Evolutionary conservation across 2,113 vertebrate species (phyloP), one percentile per base, ranked within the genome.

Genomic region (Archocentrus centrarchus): DNA sequence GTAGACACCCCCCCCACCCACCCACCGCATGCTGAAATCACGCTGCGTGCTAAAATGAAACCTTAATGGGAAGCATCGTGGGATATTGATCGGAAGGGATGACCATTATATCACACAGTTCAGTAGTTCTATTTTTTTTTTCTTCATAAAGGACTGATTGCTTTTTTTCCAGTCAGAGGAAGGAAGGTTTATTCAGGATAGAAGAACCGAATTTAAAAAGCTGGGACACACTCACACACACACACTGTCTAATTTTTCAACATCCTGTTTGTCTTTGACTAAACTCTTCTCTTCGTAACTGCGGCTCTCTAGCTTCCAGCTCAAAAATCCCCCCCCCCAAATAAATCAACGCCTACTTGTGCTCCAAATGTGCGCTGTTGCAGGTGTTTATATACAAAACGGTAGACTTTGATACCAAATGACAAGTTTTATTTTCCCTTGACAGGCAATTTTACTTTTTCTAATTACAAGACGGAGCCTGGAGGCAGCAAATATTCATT

Each of bases 401-500:
- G 4, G 77, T 85, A 83, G 85, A 89, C 88, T 92, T 79, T 82
- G 80, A 88, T 79, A 81, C 82, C 57, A 88, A 83, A 91, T 88
- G 90, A 87, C 88, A 92, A 88, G 41, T 93, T 91, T 88, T 83
- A 90, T 87, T 86, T 88, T 88, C 87, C 84, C 87, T 66, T 84
- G 86, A 89, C 70, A 64, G 84, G 59, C 70, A 76, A 76, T 88
- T 89, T 87, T 75, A 83, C 79, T 81, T 93, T 90, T 87, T 92
- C 85, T 93, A 91, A 94, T 93, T 92, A 94, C 75, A 87, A 77
- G 53, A 80, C n/a, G 44, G 57, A 84, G 92, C 92, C 92, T 61
- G 30, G 77, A 86, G 92, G 87, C 91, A 58, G 81, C 68, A 89
- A 90, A 92, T 80, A 86, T 89, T 93, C 90, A 92, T 91, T 91